A percentile compares a stretch with the other conserved stretches of the same genome.
Conservation (phyloP, 2,888 invertebrate genomes). For the Microchrysa polita region DNA sequence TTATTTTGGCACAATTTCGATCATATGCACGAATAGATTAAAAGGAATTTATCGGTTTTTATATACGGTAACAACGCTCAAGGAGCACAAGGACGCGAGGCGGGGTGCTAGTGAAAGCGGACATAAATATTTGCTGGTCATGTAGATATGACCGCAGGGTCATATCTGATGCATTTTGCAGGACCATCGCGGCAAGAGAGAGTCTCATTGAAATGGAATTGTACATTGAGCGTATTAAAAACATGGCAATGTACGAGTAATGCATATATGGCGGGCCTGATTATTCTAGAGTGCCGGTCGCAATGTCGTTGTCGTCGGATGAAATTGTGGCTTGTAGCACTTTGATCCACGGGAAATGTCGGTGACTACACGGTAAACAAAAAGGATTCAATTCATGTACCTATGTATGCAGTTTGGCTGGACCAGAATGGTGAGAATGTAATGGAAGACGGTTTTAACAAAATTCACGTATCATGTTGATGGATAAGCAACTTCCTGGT, state of each 20-base stretch:
- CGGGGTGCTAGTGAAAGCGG: not conserved
- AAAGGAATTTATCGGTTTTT: conserved; percentile 37
- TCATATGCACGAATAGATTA: conserved; percentile 39
- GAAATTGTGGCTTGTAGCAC: not conserved
- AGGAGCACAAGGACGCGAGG: not conserved
- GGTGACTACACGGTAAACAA: conserved; percentile 17
- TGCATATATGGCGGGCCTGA: not conserved
- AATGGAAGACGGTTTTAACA: conserved; percentile 22
- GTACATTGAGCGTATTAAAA: not conserved
- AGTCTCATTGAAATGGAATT: not conserved
- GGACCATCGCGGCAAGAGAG: not conserved
- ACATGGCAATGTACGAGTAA: not conserved
- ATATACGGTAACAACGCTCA: not conserved
- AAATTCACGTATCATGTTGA: conserved; percentile 46
- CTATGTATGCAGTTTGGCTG: too few species aligned
- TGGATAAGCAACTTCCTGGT: conserved; percentile 48
- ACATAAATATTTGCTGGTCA: conserved; percentile 42
- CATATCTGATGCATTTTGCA: not conserved
- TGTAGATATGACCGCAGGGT: conserved; percentile 30
- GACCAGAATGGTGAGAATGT: not conserved
- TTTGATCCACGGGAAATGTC: not conserved
- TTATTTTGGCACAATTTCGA: not conserved
- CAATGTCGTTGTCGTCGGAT: not conserved
- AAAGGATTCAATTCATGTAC: not conserved
- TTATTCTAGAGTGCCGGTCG: not conserved